Base-by-base conservation (phyloP, 1,140 invertebrate genomes). In the Drosophila cardini region DNA sequence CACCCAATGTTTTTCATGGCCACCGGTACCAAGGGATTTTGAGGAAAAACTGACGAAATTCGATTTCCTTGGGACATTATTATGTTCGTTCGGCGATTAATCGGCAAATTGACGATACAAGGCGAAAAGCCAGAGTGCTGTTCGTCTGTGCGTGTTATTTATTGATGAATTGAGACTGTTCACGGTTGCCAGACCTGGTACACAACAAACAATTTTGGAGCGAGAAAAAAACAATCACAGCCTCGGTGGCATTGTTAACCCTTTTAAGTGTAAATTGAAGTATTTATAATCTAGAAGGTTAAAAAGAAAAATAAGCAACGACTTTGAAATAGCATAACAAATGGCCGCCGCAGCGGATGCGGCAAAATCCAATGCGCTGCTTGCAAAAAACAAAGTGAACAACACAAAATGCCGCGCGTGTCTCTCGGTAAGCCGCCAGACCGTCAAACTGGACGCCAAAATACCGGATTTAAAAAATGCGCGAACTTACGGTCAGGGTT, bases 401-500 rank as follows among this genome's bases (percentile, higher is more conserved):
- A 65, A 68, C 34, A 50, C 70, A 46, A 89, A 90, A 60, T 89
- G 84, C 53, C 84, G 84, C 63, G 85, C 84, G 8, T 89, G 84
- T 58, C 85, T 89, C 21, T 80, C 84, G 9, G 80, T 74, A 42
- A 74, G 76, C 46, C 80, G 84, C 9, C 72, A 90, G 38, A 89
- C 84, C 10, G 64, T 89, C 2, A 73, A 80, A 11, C 34, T 89
- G 18, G 65, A 78, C 15, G 48, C 85, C 42, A 64, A 74, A 43
- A 78, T 89, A 38, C 84, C 84, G n/a, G 76, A 80, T 30, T 48
- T 89, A 8, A 61, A 85, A 18, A 70, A 36, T 7, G 42, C 57
- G 0, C 77, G 85, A 2, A 89, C 85, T 2, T 89, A 89, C 32
- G 85, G 67, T 0, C 73, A 89, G 18, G 67, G 80, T 5, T 65